Conservation (phyloP, 2,797 vertebrate species). For the Huso huso region DNA sequence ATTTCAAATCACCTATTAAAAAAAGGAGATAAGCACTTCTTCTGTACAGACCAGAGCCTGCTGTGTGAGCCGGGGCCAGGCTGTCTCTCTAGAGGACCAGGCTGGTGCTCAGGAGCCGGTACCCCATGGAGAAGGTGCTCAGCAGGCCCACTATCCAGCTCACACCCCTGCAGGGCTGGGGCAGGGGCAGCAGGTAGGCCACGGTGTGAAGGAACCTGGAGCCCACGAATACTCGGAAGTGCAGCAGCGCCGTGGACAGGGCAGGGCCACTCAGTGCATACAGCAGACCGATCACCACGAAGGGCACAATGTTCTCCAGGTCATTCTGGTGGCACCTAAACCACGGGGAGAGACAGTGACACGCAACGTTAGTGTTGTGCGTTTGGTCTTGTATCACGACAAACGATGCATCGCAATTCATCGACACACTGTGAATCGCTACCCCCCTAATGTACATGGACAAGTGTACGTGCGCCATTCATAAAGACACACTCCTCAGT, state of each 20-base stretch:
- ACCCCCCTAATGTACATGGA: too few relatives aligned
- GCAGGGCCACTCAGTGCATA: slow-evolving; percentile 70
- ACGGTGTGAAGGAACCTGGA: slow-evolving; percentile 69
- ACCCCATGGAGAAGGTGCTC: slow-evolving; percentile 72
- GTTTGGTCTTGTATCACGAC: too few relatives aligned
- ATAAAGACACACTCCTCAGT: too few relatives aligned
- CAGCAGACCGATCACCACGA: slow-evolving; percentile 73
- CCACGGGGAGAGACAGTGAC: not conserved
- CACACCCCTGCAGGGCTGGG: slow-evolving; percentile 71
- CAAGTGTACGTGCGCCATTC: too few relatives aligned
- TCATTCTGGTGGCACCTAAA: slow-evolving; percentile 83
- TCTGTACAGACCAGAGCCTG: not conserved
- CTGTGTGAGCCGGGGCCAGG: too few relatives aligned
- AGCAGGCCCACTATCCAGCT: slow-evolving; percentile 49
- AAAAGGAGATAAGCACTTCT: too few relatives aligned
- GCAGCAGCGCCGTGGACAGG: slow-evolving; percentile 62
- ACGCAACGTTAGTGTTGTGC: too few relatives aligned
- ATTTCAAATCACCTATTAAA: too few relatives aligned
- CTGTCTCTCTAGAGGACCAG: slow-evolving; percentile 43
- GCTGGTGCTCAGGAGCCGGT: slow-evolving; percentile 46
- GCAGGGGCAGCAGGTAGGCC: slow-evolving; percentile 62
- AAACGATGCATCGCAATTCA: too few relatives aligned
- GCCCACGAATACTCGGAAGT: slow-evolving; percentile 73
- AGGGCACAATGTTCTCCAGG: slow-evolving; percentile 82
- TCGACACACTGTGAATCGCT: too few relatives aligned